Base-by-base conservation (phyloP, 1,140 invertebrate genomes). In the Megathymus violae region DNA sequence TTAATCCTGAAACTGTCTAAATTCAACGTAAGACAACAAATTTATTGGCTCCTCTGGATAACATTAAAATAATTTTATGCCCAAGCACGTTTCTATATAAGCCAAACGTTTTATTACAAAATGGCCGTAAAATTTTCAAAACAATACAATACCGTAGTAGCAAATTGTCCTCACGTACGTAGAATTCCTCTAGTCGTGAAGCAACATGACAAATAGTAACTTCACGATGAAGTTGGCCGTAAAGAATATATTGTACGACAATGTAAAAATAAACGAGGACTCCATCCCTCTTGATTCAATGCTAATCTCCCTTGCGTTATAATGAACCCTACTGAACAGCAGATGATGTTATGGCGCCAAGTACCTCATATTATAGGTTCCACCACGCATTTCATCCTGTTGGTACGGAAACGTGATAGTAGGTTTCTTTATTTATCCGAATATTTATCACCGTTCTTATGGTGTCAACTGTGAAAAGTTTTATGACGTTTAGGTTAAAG, bases 31-130 rank as follows among this genome's bases (percentile, higher is more conserved):
- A 3, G 10, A 36, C n/a, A 36, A 36, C 34, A 36, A 36, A 36
- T 2, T 36, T 36, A 36, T 11, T 36, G 34, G 11, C 34, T 10
- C 27, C 11, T 52, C 15, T 25, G 11, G 38, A 16, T 13, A 41
- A 7, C 34, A n/a, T 4, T 25, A 14, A 54, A 41, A 40, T 56
- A 56, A 56, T 54, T 52, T 54, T 56, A 56, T 56, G 52, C 52
- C 13, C 4, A 44, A 56, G 14, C 52, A 56, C 52, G 52, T 31
- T 56, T 56, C 16, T 22, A 31, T 44, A 38, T 56, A 56, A 41
- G 40, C 52, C 40, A 44, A 56, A 56, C 52, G 40, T 56, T 56
- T 54, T 56, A 56, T 56, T 56, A 56, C 40, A 17, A 56, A 54
- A 40, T 54, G 50, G 4, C 31, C 52, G 40, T 56, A 56, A 56